Percentiles rank a stretch among this genome's conserved stretches.
Evolutionary conservation across 2,113 vertebrate genomes (phyloP).

Genomic region (Falco punctatus): DNA sequence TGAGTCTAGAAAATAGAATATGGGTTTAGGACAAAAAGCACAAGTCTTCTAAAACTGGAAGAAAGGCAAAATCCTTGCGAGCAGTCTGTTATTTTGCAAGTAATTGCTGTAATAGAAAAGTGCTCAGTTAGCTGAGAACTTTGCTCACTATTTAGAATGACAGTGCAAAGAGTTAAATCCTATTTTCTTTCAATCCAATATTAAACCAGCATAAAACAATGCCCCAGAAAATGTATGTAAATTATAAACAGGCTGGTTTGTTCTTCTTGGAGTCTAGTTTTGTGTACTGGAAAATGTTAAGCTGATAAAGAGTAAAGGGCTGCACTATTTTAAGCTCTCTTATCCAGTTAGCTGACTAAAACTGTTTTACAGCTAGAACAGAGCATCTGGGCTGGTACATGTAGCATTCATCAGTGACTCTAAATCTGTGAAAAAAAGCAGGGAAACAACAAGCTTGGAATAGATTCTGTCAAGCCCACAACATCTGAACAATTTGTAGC

Average conservation of each 20-base stretch:
- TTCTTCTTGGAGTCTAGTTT: not conserved
- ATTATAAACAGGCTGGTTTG: slow-evolving; percentile 31
- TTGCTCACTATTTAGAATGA: not conserved
- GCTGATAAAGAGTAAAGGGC: slow-evolving; percentile 70
- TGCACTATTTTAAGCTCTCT: slow-evolving; percentile 73
- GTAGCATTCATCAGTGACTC: slow-evolving; percentile 53
- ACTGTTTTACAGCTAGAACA: slow-evolving; percentile 66
- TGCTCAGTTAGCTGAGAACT: not conserved
- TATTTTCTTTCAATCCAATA: not conserved
- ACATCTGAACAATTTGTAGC: slow-evolving; percentile 69
- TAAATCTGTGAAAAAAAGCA: slow-evolving; percentile 58
- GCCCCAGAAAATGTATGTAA: slow-evolving; percentile 3
- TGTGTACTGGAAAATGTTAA: slow-evolving; percentile 69
- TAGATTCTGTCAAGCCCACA: slow-evolving; percentile 62
- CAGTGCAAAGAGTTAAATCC: slow-evolving; percentile 13
- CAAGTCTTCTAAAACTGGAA: slow-evolving; percentile 6
- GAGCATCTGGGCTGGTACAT: slow-evolving; percentile 57
- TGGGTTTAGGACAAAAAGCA: not conserved
- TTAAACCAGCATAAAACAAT: slow-evolving; percentile 23
- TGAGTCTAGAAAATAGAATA: not conserved
- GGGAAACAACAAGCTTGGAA: slow-evolving; percentile 62
- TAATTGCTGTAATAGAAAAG: slow-evolving; percentile 4
- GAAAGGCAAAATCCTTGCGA: not conserved
- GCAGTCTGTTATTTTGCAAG: not conserved
- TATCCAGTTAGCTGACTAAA: slow-evolving; percentile 75